Conservation (phyloP, 2,797 vertebrate genomes). For the Synaphobranchus kaupii region DNA sequence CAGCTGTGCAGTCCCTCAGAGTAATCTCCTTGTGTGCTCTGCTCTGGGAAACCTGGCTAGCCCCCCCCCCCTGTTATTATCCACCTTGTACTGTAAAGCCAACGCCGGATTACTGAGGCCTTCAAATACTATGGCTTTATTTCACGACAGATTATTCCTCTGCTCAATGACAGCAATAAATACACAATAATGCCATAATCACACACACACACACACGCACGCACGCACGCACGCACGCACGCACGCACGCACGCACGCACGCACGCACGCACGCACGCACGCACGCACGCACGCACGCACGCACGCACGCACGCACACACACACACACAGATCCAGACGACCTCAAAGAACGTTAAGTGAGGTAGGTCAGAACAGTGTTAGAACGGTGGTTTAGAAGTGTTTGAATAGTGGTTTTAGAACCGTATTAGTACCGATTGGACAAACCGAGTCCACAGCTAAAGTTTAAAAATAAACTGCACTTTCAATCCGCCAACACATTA, state of each 20-base stretch:
- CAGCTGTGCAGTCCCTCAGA: neutral
- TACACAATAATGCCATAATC: neutral
- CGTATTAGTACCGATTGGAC: neutral
- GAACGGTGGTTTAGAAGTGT: neutral
- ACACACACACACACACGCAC: neutral
- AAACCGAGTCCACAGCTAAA: neutral
- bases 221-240: neutral
- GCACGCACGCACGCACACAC: neutral
- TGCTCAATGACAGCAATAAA: neutral
- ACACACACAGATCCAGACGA: neutral
- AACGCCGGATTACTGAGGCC: neutral
- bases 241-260: no score
- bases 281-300: no score
- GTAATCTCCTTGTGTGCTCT: neutral
- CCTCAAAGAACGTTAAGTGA: neutral
- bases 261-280: no score
- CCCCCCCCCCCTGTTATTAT: neutral
- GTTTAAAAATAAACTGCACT: no score
- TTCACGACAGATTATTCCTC: neutral
- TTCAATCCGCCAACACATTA: neutral
- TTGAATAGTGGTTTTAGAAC: neutral
- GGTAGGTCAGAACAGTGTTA: neutral
- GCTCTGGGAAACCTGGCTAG: neutral
- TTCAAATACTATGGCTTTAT: neutral
- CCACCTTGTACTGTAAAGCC: neutral